Conservation (phyloP, 1,140 invertebrate genomes). For the Drosophila nannoptera region DNA sequence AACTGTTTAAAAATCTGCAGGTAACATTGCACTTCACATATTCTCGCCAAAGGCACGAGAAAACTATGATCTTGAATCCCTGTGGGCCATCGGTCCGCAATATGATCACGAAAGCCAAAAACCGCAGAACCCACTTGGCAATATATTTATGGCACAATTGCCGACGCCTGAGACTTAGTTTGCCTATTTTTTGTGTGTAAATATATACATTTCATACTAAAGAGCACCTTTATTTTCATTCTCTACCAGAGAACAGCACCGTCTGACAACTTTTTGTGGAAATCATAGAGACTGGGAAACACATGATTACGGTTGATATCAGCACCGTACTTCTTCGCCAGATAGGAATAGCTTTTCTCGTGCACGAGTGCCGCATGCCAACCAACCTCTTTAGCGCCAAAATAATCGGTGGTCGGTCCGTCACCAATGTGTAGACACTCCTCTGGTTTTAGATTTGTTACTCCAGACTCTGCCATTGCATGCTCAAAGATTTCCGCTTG, state of each 20-base stretch:
- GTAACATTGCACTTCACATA: conserved; percentile 94
- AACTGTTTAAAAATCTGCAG: conserved; percentile 79
- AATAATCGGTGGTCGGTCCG: conserved; percentile 86
- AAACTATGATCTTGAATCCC: conserved; percentile 91
- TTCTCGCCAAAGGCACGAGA: conserved; percentile 86
- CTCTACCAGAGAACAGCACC: conserved; percentile 65
- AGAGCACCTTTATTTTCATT: conserved; percentile 13
- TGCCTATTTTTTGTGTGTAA: not conserved
- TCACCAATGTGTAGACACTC: conserved; percentile 92
- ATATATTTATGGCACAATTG: conserved; percentile 54
- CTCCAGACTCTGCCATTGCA: conserved; percentile 81
- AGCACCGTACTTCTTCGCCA: conserved; percentile 67
- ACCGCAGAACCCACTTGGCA: conserved; percentile 80
- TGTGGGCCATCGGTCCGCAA: conserved; percentile 92
- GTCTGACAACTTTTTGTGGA: conserved; percentile 73
- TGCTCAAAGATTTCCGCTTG: conserved; percentile 85
- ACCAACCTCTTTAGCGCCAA: conserved; percentile 85
- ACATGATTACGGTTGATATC: conserved; percentile 65
- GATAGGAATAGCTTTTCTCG: conserved; percentile 65
- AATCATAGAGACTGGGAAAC: conserved; percentile 74
- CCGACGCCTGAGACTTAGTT: conserved; percentile 24
- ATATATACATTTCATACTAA: conserved; percentile 3
- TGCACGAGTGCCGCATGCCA: conserved; percentile 87
- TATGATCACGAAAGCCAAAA: conserved; percentile 86
- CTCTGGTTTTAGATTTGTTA: conserved; percentile 79